These are phyloP conservation scores for Patella caerulea DNA, from an alignment of 2,888 invertebrate species.

Conservation along the genomic window DNA sequence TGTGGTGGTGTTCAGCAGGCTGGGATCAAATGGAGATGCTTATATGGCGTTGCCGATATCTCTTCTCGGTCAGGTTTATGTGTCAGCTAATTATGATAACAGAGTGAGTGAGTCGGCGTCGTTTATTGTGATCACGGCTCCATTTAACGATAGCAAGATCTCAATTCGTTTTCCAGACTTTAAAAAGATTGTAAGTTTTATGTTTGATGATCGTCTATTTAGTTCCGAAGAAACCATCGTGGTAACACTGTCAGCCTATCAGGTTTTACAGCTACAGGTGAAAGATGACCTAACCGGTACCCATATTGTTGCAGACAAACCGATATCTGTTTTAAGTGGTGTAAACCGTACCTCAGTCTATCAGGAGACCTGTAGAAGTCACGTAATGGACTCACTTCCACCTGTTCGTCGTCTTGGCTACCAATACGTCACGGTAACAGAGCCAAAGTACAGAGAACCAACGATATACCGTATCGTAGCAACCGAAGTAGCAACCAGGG, in stretches of 20 bases:
- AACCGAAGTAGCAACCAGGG: slow-evolving; percentile 17
- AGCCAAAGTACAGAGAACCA: slow-evolving; percentile 4
- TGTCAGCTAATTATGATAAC: slow-evolving; percentile 7
- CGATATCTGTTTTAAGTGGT: slow-evolving; percentile 21
- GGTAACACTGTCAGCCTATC: slow-evolving; percentile 16
- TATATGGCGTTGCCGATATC: slow-evolving; percentile 17
- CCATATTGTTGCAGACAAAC: slow-evolving; percentile 15
- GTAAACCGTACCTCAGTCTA: slow-evolving; percentile 19
- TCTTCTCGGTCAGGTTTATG: slow-evolving; percentile 22
- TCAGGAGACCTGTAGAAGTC: neutral
- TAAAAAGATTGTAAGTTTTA: neutral
- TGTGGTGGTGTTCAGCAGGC: slow-evolving; percentile 11
- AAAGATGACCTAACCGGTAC: slow-evolving; percentile 20
- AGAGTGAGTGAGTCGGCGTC: neutral
- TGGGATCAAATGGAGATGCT: slow-evolving; percentile 18
- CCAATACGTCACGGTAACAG: slow-evolving; percentile 37
- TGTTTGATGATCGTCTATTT: slow-evolving; percentile 14
- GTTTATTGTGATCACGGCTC: slow-evolving; percentile 19
- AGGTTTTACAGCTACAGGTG: slow-evolving; percentile 16
- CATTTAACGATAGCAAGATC: slow-evolving; percentile 17
- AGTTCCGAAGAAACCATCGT: neutral
- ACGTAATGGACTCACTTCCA: slow-evolving; percentile 23
- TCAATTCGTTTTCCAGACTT: slow-evolving; percentile 14
- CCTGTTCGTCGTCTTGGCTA: slow-evolving; percentile 39
- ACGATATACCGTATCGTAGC: slow-evolving; percentile 26